Evolutionary conservation across 2,797 vertebrate genomes (phyloP).

Genomic region (Clarias platycephalus): DNA sequence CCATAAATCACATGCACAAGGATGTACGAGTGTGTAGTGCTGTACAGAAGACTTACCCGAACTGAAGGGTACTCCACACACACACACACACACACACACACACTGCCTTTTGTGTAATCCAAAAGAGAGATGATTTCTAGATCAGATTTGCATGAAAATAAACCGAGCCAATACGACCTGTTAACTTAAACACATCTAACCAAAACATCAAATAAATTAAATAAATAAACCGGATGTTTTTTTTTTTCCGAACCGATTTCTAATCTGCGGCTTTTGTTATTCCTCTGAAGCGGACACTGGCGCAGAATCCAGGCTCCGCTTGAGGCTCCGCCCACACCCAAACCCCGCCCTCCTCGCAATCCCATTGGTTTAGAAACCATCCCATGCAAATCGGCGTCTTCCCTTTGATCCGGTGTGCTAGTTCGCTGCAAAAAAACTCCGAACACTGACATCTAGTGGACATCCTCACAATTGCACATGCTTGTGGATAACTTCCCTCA

Average conservation of each 20-base stretch:
- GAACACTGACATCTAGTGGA: slow-evolving; percentile 42
- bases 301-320: slow-evolving; percentile 67
- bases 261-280: slow-evolving; percentile 71
- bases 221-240: slow-evolving; percentile 13
- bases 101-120: slow-evolving; percentile 73
- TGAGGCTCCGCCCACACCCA: slow-evolving; percentile 73
- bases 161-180: neutral
- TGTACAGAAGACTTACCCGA: slow-evolving; percentile 44
- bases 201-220: slow-evolving; percentile 40
- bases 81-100: slow-evolving; percentile 39
- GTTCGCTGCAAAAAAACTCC: neutral
- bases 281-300: slow-evolving; percentile 68
- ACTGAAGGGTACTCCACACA: slow-evolving; percentile 37
- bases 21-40: neutral
- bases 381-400: slow-evolving; percentile 74
- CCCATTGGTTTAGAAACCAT: slow-evolving; percentile 71
- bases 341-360: slow-evolving; percentile 66
- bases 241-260: slow-evolving; percentile 46
- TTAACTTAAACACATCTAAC: neutral
- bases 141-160: slow-evolving; percentile 41
- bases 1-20: neutral
- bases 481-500: neutral
- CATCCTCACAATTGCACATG: neutral
- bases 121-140: slow-evolving; percentile 61
- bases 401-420: neutral